phyloP scores from a whole-genome alignment of 1,140 invertebrate genomes.

The Drosophila tsacasi region DNA sequence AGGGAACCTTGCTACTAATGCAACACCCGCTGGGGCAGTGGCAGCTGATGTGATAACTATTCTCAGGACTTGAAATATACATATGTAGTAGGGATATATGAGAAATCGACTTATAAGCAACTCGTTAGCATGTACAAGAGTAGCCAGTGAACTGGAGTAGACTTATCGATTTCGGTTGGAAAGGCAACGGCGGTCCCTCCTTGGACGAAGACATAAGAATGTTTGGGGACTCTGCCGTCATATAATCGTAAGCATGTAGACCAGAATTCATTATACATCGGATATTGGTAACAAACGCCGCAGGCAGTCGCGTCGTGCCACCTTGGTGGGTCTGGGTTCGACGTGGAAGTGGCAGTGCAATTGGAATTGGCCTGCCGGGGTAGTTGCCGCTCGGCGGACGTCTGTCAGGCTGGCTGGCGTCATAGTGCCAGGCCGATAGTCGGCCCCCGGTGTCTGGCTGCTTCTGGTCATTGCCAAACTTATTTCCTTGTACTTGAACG shows the following conservation, averaged over 20 bases:
- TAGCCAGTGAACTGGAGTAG: constrained; percentile 32
- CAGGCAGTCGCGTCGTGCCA: constrained; percentile 43
- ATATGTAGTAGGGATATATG: constrained; percentile 11
- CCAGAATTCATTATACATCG: constrained; percentile 48
- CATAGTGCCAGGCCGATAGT: constrained; percentile 19
- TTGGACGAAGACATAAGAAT: constrained; percentile 74
- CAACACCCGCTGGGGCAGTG: constrained; percentile 13
- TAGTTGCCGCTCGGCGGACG: constrained; percentile 1
- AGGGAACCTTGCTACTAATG: constrained; percentile 18
- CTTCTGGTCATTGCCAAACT: constrained; percentile 71
- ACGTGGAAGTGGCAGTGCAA: constrained; percentile 6
- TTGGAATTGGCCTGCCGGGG: constrained; percentile 7
- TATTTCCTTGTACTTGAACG: constrained; percentile 75
- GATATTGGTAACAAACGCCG: constrained; percentile 60
- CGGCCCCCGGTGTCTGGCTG: constrained; percentile 13
- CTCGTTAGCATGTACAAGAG: constrained; percentile 17
- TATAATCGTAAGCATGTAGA: constrained; percentile 56
- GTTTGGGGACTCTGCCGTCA: constrained; percentile 52
- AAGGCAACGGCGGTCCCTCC: constrained; percentile 32
- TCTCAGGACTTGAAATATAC: constrained; percentile 10
- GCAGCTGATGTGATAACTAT: constrained; percentile 15
- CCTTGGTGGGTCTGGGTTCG: constrained; percentile 39
- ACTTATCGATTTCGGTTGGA: constrained; percentile 60
- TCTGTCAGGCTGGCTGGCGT: constrained; percentile 49
- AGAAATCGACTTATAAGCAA: constrained; percentile 44